These are phyloP conservation scores for Crocodylus rhombifer DNA, from an alignment of 2,797 vertebrate species.

Conservation along the genomic window DNA sequence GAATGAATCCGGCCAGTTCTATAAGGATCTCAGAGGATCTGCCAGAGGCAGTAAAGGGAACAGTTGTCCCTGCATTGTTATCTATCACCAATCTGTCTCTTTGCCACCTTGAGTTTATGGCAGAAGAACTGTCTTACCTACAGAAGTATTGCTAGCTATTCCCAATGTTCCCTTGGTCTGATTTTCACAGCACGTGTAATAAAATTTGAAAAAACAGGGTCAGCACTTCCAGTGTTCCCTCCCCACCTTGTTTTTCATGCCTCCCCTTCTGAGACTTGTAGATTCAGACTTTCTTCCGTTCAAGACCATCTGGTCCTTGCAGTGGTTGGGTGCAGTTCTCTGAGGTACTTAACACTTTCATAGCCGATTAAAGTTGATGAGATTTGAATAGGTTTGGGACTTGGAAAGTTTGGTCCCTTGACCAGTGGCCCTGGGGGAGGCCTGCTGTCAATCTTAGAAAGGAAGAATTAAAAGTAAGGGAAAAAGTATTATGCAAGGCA, in stretches of 20 bases:
- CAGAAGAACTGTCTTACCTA: neutral
- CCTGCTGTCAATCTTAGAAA: neutral
- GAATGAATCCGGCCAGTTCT: neutral
- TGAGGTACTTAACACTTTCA: neutral
- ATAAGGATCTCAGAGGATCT: neutral
- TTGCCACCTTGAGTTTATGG: neutral
- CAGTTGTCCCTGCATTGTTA: neutral
- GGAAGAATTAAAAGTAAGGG: neutral
- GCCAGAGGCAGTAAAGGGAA: neutral
- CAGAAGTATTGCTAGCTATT: neutral
- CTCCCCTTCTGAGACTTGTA: neutral
- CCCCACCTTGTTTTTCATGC: neutral
- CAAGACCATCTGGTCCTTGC: neutral
- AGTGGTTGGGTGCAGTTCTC: neutral
- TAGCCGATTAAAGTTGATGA: neutral
- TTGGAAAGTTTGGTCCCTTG: neutral
- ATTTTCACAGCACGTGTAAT: neutral
- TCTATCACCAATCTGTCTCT: neutral
- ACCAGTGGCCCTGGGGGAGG: neutral
- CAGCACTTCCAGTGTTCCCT: neutral
- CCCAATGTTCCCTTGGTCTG: neutral
- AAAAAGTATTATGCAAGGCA: neutral
- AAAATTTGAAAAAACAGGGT: accelerated
- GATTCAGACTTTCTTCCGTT: neutral
- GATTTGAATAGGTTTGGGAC: neutral